Evolutionary conservation across 2,888 invertebrate species (phyloP).

Genomic region (Dascillus cervinus): DNA sequence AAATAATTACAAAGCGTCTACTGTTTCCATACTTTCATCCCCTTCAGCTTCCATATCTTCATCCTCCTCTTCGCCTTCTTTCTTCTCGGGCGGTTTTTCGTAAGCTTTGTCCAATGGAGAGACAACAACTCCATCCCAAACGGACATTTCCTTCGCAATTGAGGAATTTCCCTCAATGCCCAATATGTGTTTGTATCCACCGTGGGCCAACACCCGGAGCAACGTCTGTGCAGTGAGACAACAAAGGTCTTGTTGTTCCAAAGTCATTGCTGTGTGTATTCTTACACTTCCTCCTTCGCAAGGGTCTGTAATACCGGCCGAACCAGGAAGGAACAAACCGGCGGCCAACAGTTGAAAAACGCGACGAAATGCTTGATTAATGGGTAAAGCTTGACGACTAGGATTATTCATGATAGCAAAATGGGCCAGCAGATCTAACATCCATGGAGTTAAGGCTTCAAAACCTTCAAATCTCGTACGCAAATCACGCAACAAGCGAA

Average conservation of each 20-base stretch:
- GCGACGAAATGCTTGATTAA: conserved; percentile 86
- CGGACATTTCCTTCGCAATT: conserved; percentile 76
- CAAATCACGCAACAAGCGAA: conserved; percentile 88
- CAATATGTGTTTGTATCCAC: conserved; percentile 86
- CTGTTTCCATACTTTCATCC: conserved; percentile 50
- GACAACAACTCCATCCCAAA: conserved; percentile 95
- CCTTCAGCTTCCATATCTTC: conserved; percentile 58
- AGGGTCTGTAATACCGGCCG: conserved; percentile 87
- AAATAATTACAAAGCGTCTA: too few relatives aligned
- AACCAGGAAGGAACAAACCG: conserved; percentile 92
- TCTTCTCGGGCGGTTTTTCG: conserved; percentile 70
- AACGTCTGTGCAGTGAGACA: conserved; percentile 92
- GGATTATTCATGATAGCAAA: conserved; percentile 96
- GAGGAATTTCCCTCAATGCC: conserved; percentile 54
- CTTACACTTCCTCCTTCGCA: conserved; percentile 85
- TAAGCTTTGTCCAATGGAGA: conserved; percentile 93
- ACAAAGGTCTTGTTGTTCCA: conserved; percentile 88
- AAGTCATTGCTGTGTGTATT: conserved; percentile 82
- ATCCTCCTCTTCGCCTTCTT: conserved; percentile 63
- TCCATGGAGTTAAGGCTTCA: conserved; percentile 90
- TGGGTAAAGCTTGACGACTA: conserved; percentile 81
- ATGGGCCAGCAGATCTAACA: conserved; percentile 91
- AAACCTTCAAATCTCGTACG: conserved; percentile 84
- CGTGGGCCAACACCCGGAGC: conserved; percentile 83
- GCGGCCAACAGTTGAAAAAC: conserved; percentile 87